These are phyloP conservation scores for Myxocyprinus asiaticus DNA, from an alignment of 2,113 vertebrate genomes.

Conservation along the genomic window DNA sequence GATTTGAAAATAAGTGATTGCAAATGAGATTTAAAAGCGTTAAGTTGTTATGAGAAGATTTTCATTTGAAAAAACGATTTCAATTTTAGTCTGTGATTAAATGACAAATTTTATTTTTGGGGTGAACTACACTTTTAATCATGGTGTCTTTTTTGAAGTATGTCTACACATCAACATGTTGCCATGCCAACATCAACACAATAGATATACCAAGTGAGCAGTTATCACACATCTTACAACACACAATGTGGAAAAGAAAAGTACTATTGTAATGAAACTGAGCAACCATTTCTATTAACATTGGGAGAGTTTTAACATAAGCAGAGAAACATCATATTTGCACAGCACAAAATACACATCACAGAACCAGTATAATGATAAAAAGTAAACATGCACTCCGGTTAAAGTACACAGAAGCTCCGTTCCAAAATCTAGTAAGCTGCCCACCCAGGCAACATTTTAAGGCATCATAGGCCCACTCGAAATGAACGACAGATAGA, in stretches of 20 bases:
- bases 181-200: constrained; percentile 14
- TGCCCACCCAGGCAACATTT: background rate
- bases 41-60: no score
- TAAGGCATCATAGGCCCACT: background rate
- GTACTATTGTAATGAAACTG: background rate
- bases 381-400: background rate
- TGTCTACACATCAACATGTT: background rate
- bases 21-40: no score
- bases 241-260: background rate
- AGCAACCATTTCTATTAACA: background rate
- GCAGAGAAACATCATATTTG: background rate
- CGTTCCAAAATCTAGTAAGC: constrained; percentile 14
- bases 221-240: constrained; percentile 6
- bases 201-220: constrained; percentile 10
- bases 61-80: no score
- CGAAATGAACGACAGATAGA: no score
- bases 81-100: no score
- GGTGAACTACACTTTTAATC: background rate
- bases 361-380: background rate
- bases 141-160: background rate
- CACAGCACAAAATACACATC: background rate
- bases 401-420: background rate
- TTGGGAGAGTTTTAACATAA: background rate
- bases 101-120: background rate
- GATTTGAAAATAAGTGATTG: no score